phyloP scores from a whole-genome alignment of 2,888 invertebrate species.

The Polietes domitor region DNA sequence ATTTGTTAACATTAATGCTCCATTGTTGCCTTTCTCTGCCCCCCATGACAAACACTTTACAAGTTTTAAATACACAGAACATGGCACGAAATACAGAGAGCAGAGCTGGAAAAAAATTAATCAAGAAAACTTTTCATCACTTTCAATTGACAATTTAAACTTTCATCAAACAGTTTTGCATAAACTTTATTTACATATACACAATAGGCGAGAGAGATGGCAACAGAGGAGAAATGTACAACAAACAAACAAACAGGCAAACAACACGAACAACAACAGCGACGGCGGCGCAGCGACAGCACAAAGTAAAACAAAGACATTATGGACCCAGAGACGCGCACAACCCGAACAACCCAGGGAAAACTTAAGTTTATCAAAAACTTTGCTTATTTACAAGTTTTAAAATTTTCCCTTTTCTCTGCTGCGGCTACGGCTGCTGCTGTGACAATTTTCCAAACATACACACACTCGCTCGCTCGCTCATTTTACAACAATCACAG shows the following conservation, averaged over 20 bases:
- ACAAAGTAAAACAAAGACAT: conserved; percentile 20
- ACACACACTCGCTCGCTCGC: not conserved
- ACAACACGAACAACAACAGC: conserved; percentile 5
- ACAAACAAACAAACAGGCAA: conserved; percentile 2
- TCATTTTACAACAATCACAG: conserved; percentile 25
- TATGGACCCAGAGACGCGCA: not conserved
- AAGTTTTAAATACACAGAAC: conserved; percentile 69
- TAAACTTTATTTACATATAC: conserved; percentile 72
- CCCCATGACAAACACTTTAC: conserved; percentile 61
- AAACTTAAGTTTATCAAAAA: conserved; percentile 60
- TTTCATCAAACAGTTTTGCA: conserved; percentile 77
- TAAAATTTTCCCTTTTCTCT: conserved; percentile 49
- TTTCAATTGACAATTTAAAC: conserved; percentile 80
- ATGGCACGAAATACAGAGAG: not conserved
- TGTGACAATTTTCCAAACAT: not conserved
- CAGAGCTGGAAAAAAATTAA: conserved; percentile 72
- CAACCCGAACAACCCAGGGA: conserved; percentile 3
- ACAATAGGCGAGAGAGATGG: conserved; percentile 64
- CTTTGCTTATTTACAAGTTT: conserved; percentile 63
- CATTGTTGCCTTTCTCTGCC: conserved; percentile 37
- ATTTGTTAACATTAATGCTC: conserved; percentile 1
- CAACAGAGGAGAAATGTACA: conserved; percentile 38
- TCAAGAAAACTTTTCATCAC: conserved; percentile 79
- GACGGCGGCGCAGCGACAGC: not conserved
- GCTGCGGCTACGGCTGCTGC: not conserved